Evolutionary conservation across 2,888 invertebrate species (phyloP), one percentile per base, ranked within the genome.

Genomic region (Auanema sp.): DNA sequence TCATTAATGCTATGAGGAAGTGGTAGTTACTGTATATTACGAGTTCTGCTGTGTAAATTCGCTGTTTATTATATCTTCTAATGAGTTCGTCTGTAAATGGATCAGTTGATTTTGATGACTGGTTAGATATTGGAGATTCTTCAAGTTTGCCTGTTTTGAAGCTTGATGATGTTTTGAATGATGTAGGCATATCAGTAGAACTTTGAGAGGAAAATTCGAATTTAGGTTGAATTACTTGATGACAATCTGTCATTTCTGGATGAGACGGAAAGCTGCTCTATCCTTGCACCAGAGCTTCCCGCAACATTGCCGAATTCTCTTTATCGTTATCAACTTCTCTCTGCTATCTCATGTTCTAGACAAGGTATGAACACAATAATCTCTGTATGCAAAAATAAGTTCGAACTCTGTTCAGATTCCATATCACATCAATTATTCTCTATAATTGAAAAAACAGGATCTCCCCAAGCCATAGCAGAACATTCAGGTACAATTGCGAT

Each of bases 121-220:
- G 77, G 78, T 64, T 78, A 50, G 78, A 79, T 47, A 55, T 76
- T 25, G 70, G 71, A 5, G 71, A 71, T 57, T 53, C 65, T 18
- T 57, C 57, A 47, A 72, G 75, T 43, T 61, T 75, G 18, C 70
- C 75, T 3, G 71, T 74, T 1, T 71, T 78, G 21, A 68, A 77
- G 1, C 57, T 80, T n/a, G 80, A 80, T 49, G 79, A 80, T 41
- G 79, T 74, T 6, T 65, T 79, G 18, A 63, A 70, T 16, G 66
- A 72, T 49, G 72, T 69, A 33, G 52, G 33, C 11, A 14, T 10
- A 5, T 18, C 16, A 18, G 4, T 47, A 12, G 18, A 14, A 21
- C 4, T 6, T 57, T 4, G 6, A n/a, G n/a, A n/a, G n/a, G n/a
- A n/a, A n/a, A n/a, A n/a, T n/a, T 18, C 25, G 58, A n/a, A n/a